These are phyloP conservation scores for Karalla daura DNA, from an alignment of 2,797 vertebrate species.

Conservation along the genomic window DNA sequence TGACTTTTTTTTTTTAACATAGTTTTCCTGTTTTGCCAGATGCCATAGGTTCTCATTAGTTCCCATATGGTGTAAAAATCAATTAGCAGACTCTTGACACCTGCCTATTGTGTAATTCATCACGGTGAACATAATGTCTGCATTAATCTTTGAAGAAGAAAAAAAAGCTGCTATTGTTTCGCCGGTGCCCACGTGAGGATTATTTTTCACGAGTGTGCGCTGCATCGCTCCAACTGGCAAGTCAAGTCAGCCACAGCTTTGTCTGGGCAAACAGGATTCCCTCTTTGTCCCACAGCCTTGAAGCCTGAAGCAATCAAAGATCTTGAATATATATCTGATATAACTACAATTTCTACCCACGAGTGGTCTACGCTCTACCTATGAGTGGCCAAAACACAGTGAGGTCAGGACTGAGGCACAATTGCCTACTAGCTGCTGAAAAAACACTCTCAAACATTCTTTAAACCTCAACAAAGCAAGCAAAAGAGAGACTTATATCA, in stretches of 20 bases:
- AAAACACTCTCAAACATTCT: too few relatives aligned
- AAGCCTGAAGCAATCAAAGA: too few relatives aligned
- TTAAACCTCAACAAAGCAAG: too few relatives aligned
- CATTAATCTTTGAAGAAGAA: slow-evolving; percentile 30
- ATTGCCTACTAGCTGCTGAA: too few relatives aligned
- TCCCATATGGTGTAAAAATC: slow-evolving; percentile 65
- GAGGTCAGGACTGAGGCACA: too few relatives aligned
- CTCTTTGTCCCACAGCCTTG: not conserved
- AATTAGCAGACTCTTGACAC: slow-evolving; percentile 63
- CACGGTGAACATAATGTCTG: slow-evolving; percentile 39
- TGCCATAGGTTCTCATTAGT: slow-evolving; percentile 41
- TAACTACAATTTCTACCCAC: too few relatives aligned
- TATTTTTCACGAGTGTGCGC: not conserved
- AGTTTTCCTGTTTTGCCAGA: slow-evolving; percentile 7
- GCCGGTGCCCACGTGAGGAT: not conserved
- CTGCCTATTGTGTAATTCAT: slow-evolving; percentile 60
- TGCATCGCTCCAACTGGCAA: not conserved
- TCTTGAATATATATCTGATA: too few relatives aligned
- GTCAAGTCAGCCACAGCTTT: not conserved
- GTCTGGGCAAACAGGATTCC: not conserved
- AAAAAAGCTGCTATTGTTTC: slow-evolving; percentile 31
- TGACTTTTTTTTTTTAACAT: not conserved
- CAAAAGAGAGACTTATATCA: too few relatives aligned
- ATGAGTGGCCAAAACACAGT: too few relatives aligned
- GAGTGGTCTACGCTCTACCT: too few relatives aligned